A percentile compares a stretch with the other conserved stretches of the same genome.
These are phyloP conservation scores for Dryobates pubescens DNA, from an alignment of 2,797 vertebrate species.

Conservation along the genomic window DNA sequence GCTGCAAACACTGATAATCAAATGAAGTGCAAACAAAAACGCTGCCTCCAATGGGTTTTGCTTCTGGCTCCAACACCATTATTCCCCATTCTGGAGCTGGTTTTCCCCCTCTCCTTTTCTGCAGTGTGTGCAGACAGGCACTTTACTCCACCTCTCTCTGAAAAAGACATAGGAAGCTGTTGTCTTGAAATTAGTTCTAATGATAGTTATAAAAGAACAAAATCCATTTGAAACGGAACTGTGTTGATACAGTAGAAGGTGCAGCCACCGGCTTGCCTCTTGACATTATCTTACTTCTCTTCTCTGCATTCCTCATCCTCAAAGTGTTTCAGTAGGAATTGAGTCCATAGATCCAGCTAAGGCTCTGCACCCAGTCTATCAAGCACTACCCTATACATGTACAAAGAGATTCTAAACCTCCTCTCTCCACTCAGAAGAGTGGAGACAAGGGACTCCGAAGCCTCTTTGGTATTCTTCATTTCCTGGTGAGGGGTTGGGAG, in stretches of 20 bases:
- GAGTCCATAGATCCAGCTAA: not conserved
- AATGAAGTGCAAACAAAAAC: conserved; percentile 58
- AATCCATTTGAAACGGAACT: conserved; percentile 35
- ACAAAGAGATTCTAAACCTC: not conserved
- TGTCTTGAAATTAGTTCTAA: conserved; percentile 48
- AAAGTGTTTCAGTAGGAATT: not conserved
- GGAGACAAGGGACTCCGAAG: not conserved
- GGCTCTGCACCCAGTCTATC: not conserved
- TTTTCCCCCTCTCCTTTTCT: not conserved
- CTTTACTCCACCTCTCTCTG: conserved; percentile 11
- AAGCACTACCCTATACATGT: not conserved
- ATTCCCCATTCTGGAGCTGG: not conserved
- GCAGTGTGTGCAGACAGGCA: not conserved
- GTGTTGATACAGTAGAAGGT: not conserved
- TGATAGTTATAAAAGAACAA: conserved; percentile 49
- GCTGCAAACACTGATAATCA: conserved; percentile 50
- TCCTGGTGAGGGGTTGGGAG: not conserved
- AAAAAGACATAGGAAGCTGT: conserved; percentile 12
- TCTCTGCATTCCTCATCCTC: not conserved
- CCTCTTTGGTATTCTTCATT: not conserved
- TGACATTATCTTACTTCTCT: not conserved
- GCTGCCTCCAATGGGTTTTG: not conserved
- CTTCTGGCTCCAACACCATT: conserved; percentile 22
- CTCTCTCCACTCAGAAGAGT: not conserved
- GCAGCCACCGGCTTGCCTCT: not conserved